Base-by-base conservation (phyloP, 2,113 vertebrate species). In the Carassius auratus region DNA sequence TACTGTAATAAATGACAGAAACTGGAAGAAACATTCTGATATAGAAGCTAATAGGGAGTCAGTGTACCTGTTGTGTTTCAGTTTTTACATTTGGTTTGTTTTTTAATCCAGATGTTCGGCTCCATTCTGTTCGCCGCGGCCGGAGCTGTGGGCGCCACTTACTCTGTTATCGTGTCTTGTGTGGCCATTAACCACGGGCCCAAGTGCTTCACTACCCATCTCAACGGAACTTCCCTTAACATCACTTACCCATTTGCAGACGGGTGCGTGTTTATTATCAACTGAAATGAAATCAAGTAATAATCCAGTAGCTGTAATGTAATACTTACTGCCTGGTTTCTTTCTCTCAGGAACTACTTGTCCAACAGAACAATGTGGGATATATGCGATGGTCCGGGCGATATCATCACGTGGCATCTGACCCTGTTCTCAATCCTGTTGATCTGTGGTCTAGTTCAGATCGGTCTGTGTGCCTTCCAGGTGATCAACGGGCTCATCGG, bases 41-140 rank as follows among this genome's bases (percentile, higher is more conserved):
- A 55, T 5, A 17, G 14, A 52, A 57, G 17, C 5, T 57, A 57
- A 57, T 0, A 57, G 3, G 55, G 19, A 57, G 15, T 17, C 30
- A 30, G 30, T 30, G 30, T 30, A 30, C 30, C 30, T 30, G 30
- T 30, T 30, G 30, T 26, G 26, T 26, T 26, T 48, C 45, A 14
- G 3, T 52, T 52, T 5, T 84, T 0, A 26, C n/a, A 26, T 23
- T 33, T 9, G 68, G 0, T 75, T 1, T 73, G 19, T 81, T 91
- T 77, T 91, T 77, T 92, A 87, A 86, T 92, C 1, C 33, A 99
- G 98, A 99, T 98, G 96, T 96, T 99, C 91, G 95, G 94, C 48
- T 99, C 97, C n/a, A 92, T 96, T 38, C 92, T 99, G 90, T 97
- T 98, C 92, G 98, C 97, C 36, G 95, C 68, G 4, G 57, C 97